Percentiles rank a stretch among this genome's conserved stretches.
Conservation (phyloP, 2,888 invertebrate species). For the Doris montereyensis region DNA sequence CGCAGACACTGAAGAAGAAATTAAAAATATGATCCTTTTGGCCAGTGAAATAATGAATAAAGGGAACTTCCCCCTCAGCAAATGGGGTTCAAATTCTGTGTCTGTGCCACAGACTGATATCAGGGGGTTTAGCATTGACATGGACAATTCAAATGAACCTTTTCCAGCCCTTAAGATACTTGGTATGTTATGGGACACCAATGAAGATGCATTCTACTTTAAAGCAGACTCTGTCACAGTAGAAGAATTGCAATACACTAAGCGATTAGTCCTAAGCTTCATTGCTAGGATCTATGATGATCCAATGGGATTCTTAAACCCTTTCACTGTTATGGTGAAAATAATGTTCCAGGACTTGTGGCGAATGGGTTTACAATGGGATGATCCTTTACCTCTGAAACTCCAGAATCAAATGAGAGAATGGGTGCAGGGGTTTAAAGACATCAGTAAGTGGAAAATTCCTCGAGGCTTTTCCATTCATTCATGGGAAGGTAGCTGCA, state of each 20-base stretch:
- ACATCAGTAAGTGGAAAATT: not conserved
- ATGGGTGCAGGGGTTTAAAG: constrained; percentile 21
- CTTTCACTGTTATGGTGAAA: constrained; percentile 46
- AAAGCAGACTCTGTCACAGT: not conserved
- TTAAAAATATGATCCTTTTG: not conserved
- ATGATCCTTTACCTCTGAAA: constrained; percentile 39
- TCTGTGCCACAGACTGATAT: too few species aligned
- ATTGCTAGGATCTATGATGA: constrained; percentile 49
- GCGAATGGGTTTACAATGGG: constrained; percentile 49
- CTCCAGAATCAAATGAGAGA: not conserved
- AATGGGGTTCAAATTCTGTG: constrained; percentile 50
- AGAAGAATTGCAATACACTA: constrained; percentile 26
- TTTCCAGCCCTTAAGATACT: not conserved
- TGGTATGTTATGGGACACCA: not conserved
- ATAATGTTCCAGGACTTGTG: constrained; percentile 55
- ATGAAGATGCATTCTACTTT: not conserved
- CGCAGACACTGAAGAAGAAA: constrained; percentile 26
- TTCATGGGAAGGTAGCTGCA: not conserved
- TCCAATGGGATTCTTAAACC: constrained; percentile 45
- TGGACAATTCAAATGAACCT: too few species aligned
- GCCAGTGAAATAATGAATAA: not conserved
- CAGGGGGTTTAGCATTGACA: too few species aligned
- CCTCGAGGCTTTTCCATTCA: not conserved
- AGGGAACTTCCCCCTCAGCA: constrained; percentile 18
- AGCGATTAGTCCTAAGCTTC: constrained; percentile 42